Conservation (phyloP, 2,888 invertebrate species). For the Aproaerema taeniolella region DNA sequence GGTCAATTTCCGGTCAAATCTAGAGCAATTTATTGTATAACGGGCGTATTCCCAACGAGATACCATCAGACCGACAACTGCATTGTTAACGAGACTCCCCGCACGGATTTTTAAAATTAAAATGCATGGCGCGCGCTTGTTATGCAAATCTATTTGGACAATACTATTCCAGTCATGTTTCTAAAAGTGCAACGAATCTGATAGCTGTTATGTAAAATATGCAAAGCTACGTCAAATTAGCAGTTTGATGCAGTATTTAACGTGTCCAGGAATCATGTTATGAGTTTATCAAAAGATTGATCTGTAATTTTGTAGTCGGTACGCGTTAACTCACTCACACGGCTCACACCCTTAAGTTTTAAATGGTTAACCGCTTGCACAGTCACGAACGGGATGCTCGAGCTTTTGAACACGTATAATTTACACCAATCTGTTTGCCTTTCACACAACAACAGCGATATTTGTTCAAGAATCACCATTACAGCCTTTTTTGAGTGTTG, state of each 20-base stretch:
- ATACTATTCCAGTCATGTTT: slow-evolving; percentile 27
- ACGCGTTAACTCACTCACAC: slow-evolving; percentile 17
- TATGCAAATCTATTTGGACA: slow-evolving; percentile 37
- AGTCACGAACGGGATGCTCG: slow-evolving; percentile 28
- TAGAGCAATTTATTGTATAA: slow-evolving; percentile 47
- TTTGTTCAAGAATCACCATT: not conserved
- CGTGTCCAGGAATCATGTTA: slow-evolving; percentile 29
- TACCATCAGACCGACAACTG: slow-evolving; percentile 34
- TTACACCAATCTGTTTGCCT: not conserved
- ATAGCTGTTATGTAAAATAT: slow-evolving; percentile 19
- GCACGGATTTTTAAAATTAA: slow-evolving; percentile 41
- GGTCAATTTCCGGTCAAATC: slow-evolving; percentile 52
- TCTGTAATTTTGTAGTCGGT: slow-evolving; percentile 14
- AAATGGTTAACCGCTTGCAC: slow-evolving; percentile 24
- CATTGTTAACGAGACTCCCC: slow-evolving; percentile 33
- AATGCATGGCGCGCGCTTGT: slow-evolving; percentile 40
- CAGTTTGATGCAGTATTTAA: slow-evolving; percentile 6
- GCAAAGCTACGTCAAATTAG: not conserved
- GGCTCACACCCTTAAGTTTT: slow-evolving; percentile 18
- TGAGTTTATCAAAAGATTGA: slow-evolving; percentile 23
- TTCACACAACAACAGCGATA: not conserved
- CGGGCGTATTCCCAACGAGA: slow-evolving; percentile 34
- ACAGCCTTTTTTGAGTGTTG: not conserved
- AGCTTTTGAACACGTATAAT: slow-evolving; percentile 1
- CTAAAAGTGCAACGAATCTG: slow-evolving; percentile 22